Evolutionary conservation across 2,113 vertebrate species (phyloP).

Genomic region (Tyto alba): DNA sequence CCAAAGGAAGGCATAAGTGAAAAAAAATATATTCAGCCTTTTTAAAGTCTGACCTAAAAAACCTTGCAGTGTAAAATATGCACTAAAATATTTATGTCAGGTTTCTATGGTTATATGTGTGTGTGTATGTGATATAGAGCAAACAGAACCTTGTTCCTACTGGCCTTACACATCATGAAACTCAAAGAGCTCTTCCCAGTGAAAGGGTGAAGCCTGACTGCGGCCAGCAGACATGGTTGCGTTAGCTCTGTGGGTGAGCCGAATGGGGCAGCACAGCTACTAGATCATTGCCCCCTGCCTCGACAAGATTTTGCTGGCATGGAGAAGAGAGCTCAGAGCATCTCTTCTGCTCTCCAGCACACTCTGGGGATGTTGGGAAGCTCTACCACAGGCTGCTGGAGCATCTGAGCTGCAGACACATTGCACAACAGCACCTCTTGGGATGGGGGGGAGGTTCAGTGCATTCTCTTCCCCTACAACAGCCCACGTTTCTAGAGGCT

Average conservation of each 20-base stretch:
- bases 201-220: neutral
- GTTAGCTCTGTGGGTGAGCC: neutral
- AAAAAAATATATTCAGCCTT: neutral
- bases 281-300: neutral
- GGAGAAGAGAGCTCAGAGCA: neutral
- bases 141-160: neutral
- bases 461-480: fast-evolving
- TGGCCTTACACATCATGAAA: neutral
- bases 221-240: neutral
- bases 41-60: slow-evolving; percentile 44
- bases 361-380: neutral
- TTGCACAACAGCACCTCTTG: neutral
- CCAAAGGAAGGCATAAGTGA: neutral
- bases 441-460: neutral
- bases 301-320: fast-evolving
- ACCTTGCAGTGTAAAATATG: neutral
- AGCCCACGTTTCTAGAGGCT: neutral
- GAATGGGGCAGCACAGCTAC: too few species aligned
- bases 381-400: neutral
- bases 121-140: fast-evolving
- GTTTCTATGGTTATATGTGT: neutral
- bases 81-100: slow-evolving; percentile 31
- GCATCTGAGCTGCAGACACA: neutral
- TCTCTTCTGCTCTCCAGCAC: neutral
- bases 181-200: neutral